Percentiles rank a stretch among this genome's conserved stretches.
Evolutionary conservation across 2,888 invertebrate species (phyloP).

Genomic region (Tenthredo livida): DNA sequence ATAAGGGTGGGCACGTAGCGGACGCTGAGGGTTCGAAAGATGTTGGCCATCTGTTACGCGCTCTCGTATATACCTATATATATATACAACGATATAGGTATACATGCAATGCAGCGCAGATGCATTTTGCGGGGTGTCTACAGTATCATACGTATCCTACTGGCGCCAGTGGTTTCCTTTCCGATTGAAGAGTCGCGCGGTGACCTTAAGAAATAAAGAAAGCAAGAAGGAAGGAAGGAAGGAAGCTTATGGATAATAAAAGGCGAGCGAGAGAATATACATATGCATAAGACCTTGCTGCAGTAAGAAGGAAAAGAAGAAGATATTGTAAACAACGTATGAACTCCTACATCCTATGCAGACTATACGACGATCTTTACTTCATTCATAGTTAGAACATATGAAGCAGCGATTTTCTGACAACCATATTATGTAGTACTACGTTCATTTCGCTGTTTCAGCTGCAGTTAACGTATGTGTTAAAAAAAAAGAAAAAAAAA

Average conservation of each 20-base stretch:
- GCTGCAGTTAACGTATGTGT: too few relatives aligned
- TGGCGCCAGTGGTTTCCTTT: conserved; percentile 9
- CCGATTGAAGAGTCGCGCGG: not conserved
- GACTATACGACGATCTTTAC: not conserved
- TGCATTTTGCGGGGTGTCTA: not conserved
- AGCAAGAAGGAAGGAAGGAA: not conserved
- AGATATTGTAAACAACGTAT: conserved; percentile 3
- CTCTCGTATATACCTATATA: not conserved
- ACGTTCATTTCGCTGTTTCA: too few relatives aligned
- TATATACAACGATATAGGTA: not conserved
- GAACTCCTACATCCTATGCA: not conserved
- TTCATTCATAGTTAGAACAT: not conserved
- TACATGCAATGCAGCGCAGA: not conserved
- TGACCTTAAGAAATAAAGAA: not conserved
- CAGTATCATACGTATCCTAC: not conserved
- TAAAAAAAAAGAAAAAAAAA: too few relatives aligned
- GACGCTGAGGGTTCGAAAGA: conserved; percentile 10
- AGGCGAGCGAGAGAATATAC: not conserved
- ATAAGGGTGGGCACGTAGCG: not conserved
- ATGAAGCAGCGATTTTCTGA: not conserved
- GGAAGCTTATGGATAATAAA: not conserved
- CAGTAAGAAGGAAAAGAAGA: not conserved
- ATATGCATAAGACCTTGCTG: not conserved
- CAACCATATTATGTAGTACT: too few relatives aligned
- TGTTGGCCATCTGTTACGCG: conserved; percentile 39